Conservation (phyloP, 1,140 invertebrate species). For the Cephus cinctus region DNA sequence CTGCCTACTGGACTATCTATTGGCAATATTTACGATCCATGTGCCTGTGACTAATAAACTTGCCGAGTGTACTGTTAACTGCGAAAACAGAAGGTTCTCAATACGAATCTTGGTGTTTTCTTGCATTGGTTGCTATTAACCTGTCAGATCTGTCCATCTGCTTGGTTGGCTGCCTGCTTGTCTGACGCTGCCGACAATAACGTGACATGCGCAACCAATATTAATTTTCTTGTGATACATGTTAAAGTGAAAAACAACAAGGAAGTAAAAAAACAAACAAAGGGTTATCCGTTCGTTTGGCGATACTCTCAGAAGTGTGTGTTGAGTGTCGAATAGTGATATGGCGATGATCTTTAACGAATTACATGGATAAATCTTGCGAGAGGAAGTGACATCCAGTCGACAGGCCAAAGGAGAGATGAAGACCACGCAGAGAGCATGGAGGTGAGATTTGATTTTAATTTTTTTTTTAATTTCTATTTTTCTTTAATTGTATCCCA, state of each 20-base stretch:
- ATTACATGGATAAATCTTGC: background rate
- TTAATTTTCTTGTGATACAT: background rate
- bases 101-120: too few relatives aligned
- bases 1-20: too few relatives aligned
- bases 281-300: background rate
- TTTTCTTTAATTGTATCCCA: slow-evolving; percentile 5
- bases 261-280: background rate
- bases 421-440: slow-evolving; percentile 36
- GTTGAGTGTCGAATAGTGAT: background rate
- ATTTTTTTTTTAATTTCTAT: slow-evolving; percentile 17
- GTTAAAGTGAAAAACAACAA: background rate
- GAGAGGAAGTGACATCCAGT: background rate
- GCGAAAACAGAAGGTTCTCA: too few relatives aligned
- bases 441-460: slow-evolving; percentile 32
- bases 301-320: background rate
- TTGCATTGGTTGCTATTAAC: too few relatives aligned
- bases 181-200: too few relatives aligned
- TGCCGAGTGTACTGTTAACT: too few relatives aligned
- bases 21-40: too few relatives aligned
- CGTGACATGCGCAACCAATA: too few relatives aligned
- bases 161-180: too few relatives aligned
- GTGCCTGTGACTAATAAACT: too few relatives aligned
- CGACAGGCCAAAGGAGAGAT: slow-evolving; percentile 12
- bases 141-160: too few relatives aligned
- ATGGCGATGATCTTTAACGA: background rate